Evolutionary conservation across 2,888 invertebrate species (phyloP), one percentile per base, ranked within the genome.

Genomic region (Pammene fasciana): DNA sequence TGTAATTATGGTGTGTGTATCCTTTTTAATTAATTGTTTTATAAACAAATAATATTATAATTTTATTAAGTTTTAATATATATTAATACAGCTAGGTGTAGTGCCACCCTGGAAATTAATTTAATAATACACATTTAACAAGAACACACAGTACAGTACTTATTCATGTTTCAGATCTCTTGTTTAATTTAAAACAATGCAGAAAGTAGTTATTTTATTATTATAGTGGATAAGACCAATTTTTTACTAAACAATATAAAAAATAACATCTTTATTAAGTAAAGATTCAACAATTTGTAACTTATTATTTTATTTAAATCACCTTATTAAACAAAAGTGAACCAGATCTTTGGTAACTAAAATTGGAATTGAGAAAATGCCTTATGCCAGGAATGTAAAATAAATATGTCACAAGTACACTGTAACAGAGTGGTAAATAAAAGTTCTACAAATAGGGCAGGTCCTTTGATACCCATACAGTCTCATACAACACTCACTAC

Each of bases 371-470:
- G 66, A 56, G 57, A 14, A 61, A 72, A 60, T 74, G 61, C 71
- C 34, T 13, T 13, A 41, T 16, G 16, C 48, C 34, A 68, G 73
- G 68, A 64, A 62, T 67, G 57, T 45, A 62, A 52, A 56, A 67
- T 59, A 34, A 18, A n/a, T 71, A 60, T 75, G 74, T 88, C 85
- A 94, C 82, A 93, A 87, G 79, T 93, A 94, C 16, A 94, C 90
- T 76, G 92, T 93, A 61, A 94, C 93, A 52, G 93, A 93, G 76
- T 90, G 92, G 75, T 93, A 92, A 74, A 94, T 93, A 78, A 90
- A 89, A 75, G 91, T 92, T 78, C 94, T 87, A 75, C 94, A 94
- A 71, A 94, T 89, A 8, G 94, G 94, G 73, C 94, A 94, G 71
- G 88, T 92, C 26, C 90, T 86, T 79, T 90, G 93, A 77, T 90